These are phyloP conservation scores for Rhabdornis inornatus DNA, from an alignment of 2,113 vertebrate species.

Conservation along the genomic window DNA sequence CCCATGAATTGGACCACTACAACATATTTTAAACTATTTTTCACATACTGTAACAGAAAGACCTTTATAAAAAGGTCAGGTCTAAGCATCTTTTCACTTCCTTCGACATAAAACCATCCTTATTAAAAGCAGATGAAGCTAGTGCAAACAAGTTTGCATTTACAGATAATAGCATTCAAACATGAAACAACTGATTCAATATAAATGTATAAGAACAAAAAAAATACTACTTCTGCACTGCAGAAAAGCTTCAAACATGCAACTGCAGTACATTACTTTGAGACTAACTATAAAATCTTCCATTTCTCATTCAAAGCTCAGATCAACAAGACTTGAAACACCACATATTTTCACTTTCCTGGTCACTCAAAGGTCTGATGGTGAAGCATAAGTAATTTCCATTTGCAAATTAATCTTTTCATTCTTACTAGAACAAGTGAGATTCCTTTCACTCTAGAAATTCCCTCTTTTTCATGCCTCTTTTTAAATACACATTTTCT, in stretches of 20 bases:
- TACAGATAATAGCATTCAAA: not conserved
- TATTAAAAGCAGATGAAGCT: not conserved
- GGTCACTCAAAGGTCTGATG: fast-evolving
- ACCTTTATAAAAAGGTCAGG: not conserved
- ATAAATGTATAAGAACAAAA: not conserved
- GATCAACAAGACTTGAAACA: not conserved
- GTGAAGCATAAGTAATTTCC: not conserved
- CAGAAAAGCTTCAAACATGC: not conserved
- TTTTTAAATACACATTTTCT: not conserved
- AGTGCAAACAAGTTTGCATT: not conserved
- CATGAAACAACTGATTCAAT: not conserved
- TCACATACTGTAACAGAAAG: not conserved
- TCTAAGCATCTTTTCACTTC: not conserved
- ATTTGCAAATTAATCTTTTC: not conserved
- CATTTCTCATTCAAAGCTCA: not conserved
- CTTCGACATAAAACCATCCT: not conserved
- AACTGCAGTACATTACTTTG: not conserved
- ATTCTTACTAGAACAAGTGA: not conserved
- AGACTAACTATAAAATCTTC: not conserved
- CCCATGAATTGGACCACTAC: not conserved
- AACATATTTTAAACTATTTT: not conserved
- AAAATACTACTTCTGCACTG: not conserved
- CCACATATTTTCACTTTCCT: not conserved
- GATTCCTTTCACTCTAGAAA: not conserved
- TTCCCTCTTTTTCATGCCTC: not conserved